A percentile compares a stretch with the other conserved stretches of the same genome.
Conservation (phyloP, 2,888 invertebrate genomes). For the Plebejus melissa region DNA sequence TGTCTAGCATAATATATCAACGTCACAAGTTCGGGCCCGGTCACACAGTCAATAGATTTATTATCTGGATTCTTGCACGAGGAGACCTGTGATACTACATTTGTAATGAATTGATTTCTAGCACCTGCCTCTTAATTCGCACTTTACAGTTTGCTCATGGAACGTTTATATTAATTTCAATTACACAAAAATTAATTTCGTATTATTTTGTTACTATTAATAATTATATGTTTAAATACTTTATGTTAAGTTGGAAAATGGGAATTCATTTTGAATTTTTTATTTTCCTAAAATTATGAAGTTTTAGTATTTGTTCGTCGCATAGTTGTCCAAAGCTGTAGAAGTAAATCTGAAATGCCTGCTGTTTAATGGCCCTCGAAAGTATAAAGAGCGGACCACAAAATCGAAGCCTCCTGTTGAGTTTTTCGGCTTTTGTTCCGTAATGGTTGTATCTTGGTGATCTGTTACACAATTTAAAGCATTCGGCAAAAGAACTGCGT, state of each 20-base stretch:
- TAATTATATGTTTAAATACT: neutral
- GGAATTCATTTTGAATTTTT: neutral
- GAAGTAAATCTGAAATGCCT: neutral
- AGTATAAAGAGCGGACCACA: constrained; percentile 8
- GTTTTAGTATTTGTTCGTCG: neutral
- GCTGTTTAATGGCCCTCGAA: constrained; percentile 6
- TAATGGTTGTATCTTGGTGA: constrained; percentile 14
- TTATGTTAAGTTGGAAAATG: neutral
- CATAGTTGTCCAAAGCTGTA: neutral
- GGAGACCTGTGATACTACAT: constrained; percentile 7
- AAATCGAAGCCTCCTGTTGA: constrained; percentile 7
- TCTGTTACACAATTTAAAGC: constrained; percentile 7
- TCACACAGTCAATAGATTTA: constrained; percentile 25
- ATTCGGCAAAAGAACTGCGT: constrained; percentile 5
- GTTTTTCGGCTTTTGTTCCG: constrained; percentile 8
- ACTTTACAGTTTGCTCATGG: neutral
- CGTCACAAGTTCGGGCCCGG: constrained; percentile 18
- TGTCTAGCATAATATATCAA: constrained; percentile 20
- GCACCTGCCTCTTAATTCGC: constrained; percentile 22
- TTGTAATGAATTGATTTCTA: constrained; percentile 26
- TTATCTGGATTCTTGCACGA: constrained; percentile 6
- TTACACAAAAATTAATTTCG: too few relatives aligned
- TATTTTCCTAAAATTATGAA: neutral
- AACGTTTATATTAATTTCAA: too few relatives aligned
- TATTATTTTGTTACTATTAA: too few relatives aligned